These are phyloP conservation scores for Hirundo rustica DNA, from an alignment of 2,797 vertebrate species.

Conservation along the genomic window DNA sequence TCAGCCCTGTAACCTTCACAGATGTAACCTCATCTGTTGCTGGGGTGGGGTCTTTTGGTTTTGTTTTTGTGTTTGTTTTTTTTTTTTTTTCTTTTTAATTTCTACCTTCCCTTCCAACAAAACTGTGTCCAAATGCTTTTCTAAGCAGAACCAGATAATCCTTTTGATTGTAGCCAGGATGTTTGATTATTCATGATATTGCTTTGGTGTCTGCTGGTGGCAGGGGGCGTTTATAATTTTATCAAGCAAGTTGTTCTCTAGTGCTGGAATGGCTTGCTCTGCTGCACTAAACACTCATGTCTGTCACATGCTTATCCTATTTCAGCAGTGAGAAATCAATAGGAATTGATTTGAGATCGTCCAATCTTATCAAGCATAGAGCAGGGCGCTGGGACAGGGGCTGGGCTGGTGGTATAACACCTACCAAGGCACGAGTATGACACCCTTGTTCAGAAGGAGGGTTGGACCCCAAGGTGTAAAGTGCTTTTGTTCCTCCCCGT, in stretches of 20 bases:
- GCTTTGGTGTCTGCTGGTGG: background rate
- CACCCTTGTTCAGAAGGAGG: background rate
- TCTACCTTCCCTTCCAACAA: background rate
- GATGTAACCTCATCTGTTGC: background rate
- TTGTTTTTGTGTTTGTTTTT: no score
- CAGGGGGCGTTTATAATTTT: background rate
- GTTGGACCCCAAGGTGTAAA: slow-evolving; percentile 18
- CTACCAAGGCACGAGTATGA: slow-evolving; percentile 36
- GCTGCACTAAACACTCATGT: slow-evolving; percentile 42
- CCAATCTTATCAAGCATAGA: slow-evolving; percentile 70
- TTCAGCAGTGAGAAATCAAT: slow-evolving; percentile 69
- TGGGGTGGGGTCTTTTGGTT: no score
- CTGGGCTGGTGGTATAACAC: slow-evolving; percentile 37
- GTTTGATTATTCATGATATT: background rate
- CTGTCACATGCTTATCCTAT: slow-evolving; percentile 54
- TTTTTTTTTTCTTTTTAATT: background rate
- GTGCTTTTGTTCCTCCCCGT: background rate
- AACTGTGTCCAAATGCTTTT: background rate
- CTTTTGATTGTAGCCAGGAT: background rate
- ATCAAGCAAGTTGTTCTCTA: slow-evolving; percentile 44
- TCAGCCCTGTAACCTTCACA: background rate
- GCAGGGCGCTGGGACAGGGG: slow-evolving; percentile 3
- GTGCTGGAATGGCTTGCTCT: slow-evolving; percentile 50
- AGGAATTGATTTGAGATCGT: slow-evolving; percentile 73
- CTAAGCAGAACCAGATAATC: background rate